Base-by-base conservation (phyloP, 2,797 vertebrate species). In the Oreonectes daqikongensis region DNA sequence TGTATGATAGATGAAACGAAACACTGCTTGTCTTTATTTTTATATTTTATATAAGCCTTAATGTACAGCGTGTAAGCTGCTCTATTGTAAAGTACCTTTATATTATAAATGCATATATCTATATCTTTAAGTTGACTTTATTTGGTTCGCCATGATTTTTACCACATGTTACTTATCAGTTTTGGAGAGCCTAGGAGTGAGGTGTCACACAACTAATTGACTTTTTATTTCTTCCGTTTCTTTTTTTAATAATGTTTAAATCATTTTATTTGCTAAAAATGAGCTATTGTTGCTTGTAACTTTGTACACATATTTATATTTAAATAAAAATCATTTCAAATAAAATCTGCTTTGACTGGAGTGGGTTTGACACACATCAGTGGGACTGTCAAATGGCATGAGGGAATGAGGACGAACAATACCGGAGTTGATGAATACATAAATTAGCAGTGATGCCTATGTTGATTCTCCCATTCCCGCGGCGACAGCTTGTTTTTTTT, bases 231-330 rank as follows among this genome's bases (percentile, higher is more conserved):
- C 86, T 87, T 81, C 55, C 2, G 53, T 72, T 52, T 50, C 14
- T 60, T 61, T 91, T 87, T 90, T 90, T 88, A 86, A 92, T 91
- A 90, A 90, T 89, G 91, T 90, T 93, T 90, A 88, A 87, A 92
- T 86, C 87, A 85, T 87, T 92, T 93, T 89, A 92, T 92, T 94
- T 93, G 92, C 91, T 91, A 90, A 90, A 44, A 91, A 90, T 81
- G 87, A 93, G 89, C 91, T 90, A 91, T 86, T 87, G 89, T 93
- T 91, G 93, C 93, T 93, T 93, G 93, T 94, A 93, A 91, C 92
- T 94, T 94, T 94, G 93, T 94, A 94, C 92, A 94, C 93, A 94
- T 93, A 94, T 94, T 94, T 94, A 94, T 94, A 94, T 94, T 94
- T 92, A 93, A 94, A 94, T 94, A 94, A 94, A n/a, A 94, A 91